Evolutionary conservation across 2,113 vertebrate species (phyloP).

Genomic region (Tragelaphus strepsiceros): DNA sequence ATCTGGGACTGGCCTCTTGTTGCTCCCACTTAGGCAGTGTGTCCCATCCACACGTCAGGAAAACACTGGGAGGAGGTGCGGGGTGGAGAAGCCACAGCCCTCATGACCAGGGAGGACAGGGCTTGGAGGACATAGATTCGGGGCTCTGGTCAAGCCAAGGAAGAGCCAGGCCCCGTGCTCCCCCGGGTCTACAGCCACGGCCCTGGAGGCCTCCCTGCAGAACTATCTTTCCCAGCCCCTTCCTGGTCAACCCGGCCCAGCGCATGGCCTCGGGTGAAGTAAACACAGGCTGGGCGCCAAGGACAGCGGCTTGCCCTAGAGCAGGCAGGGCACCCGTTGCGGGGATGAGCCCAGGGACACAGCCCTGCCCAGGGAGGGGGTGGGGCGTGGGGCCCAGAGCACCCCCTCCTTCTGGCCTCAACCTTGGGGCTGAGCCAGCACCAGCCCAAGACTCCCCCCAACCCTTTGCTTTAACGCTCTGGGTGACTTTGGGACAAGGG

Average conservation of each 20-base stretch:
- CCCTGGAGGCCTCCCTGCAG: not conserved
- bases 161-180: not conserved
- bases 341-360: not conserved
- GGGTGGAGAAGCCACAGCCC: not conserved
- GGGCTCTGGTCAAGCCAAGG: not conserved
- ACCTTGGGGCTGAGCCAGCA: not conserved
- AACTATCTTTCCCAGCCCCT: not conserved
- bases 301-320: not conserved
- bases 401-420: not conserved
- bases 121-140: not conserved
- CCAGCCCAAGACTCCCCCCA: not conserved
- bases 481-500: not conserved
- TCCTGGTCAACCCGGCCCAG: not conserved
- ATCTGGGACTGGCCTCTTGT: not conserved
- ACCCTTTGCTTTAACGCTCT: not conserved
- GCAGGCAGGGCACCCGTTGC: not conserved
- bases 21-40: not conserved
- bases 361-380: not conserved
- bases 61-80: not conserved
- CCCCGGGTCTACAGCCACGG: not conserved
- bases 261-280: not conserved
- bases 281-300: not conserved
- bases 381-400: not conserved
- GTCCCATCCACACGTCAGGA: not conserved
- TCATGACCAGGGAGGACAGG: not conserved